Conservation (phyloP, 2,797 vertebrate species). For the Dendrocincla tyrannina region DNA sequence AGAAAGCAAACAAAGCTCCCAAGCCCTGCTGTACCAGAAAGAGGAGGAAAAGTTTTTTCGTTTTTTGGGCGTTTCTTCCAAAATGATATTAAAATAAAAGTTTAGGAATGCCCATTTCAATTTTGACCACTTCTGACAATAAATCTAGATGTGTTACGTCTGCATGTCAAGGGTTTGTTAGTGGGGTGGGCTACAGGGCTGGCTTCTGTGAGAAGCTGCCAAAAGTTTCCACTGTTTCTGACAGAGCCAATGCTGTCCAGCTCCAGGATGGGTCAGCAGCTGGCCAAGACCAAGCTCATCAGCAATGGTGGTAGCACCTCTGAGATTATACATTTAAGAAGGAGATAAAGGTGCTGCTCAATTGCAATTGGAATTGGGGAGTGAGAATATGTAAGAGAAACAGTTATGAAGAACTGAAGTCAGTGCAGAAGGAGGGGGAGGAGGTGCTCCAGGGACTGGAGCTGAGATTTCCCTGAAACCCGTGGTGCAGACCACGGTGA, state of each 20-base stretch:
- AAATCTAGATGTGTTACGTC: neutral
- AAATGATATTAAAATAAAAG: neutral
- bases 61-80: neutral
- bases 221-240: neutral
- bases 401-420: neutral
- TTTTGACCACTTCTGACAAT: neutral
- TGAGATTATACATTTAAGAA: neutral
- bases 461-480: neutral
- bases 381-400: too few species aligned
- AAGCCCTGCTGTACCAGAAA: neutral
- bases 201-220: neutral
- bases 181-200: neutral
- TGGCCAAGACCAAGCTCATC: neutral
- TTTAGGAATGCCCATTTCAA: neutral
- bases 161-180: neutral
- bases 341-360: neutral
- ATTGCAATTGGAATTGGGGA: neutral
- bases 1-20: neutral
- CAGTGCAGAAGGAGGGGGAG: neutral
- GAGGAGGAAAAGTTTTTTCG: neutral
- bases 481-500: neutral
- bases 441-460: neutral
- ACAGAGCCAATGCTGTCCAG: neutral
- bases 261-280: too few species aligned
- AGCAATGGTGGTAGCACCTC: neutral